Base-by-base conservation (phyloP, 1,140 invertebrate genomes). In the Meloidogyne exigua region DNA sequence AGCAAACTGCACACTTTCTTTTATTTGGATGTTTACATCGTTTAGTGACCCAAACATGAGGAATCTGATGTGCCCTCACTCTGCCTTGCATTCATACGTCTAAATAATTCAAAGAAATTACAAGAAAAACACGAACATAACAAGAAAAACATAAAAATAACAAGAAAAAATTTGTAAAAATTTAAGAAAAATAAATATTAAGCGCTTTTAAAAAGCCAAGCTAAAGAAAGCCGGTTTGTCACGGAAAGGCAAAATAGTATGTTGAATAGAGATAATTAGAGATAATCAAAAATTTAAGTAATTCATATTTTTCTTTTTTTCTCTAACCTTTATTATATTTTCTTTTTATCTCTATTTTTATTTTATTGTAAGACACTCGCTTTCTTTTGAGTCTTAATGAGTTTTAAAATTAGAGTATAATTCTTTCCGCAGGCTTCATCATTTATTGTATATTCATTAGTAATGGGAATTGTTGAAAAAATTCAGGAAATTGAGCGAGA, bases 401-500 rank as follows among this genome's bases (percentile, higher is more conserved):
- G n/a, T n/a, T n/a, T n/a, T n/a, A n/a, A n/a, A n/a, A n/a, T n/a
- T n/a, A n/a, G n/a, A n/a, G n/a, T n/a, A n/a, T n/a, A n/a, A 32
- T 32, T 32, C 7, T 32, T 32, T 3, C 28, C 28, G 7, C 2
- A 32, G 7, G 28, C 28, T 32, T 32, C n/a, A n/a, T n/a, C n/a
- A n/a, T 32, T 32, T 32, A 32, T 32, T 32, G 7, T 32, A 32
- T 39, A 39, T 0, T 4, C 21, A 57, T 57, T 57, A 57, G 49
- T 3, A 57, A 87, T 87, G 85, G 85, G 85, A 32, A 86, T 87
- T 66, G 77, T 88, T n/a, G 85, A 87, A 39, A 87, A 86, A 62
- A 87, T 87, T 57, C 76, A 84, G n/a, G 85, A 87, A 66, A 85
- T 87, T 26, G 85, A 87, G 44, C 76, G 77, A 26, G 97, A 99